Evolutionary conservation across 2,113 vertebrate species (phyloP).

Genomic region (Dromiciops gliroides): DNA sequence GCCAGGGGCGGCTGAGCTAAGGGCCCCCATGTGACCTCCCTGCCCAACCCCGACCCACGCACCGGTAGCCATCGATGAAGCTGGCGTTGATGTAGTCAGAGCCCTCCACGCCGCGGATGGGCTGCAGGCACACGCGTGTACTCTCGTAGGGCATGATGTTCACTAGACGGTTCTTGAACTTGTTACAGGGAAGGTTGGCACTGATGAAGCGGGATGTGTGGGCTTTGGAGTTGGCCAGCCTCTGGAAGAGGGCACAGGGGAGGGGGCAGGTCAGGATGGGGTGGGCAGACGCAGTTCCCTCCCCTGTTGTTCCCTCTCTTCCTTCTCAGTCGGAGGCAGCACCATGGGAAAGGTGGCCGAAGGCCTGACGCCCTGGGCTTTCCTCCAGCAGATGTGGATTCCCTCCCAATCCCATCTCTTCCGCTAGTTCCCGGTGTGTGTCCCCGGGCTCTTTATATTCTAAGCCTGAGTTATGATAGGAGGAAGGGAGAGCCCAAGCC

Average conservation of each 20-base stretch:
- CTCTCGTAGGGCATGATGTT: constrained; percentile 99
- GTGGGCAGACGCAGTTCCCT: no score
- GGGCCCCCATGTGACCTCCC: no score
- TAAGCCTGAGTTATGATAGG: fast-evolving
- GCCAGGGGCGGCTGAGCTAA: no score
- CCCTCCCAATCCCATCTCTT: no score
- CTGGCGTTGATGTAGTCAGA: constrained; percentile 98
- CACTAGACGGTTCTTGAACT: constrained; percentile 98
- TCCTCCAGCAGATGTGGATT: no score
- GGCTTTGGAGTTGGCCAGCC: constrained; percentile 98
- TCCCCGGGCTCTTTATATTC: not conserved
- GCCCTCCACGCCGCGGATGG: constrained; percentile 97
- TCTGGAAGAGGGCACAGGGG: constrained; percentile 80
- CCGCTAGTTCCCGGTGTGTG: no score
- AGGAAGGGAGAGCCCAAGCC: no score
- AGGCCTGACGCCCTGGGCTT: no score
- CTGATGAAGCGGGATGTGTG: constrained; percentile 99
- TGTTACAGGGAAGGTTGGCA: constrained; percentile 99
- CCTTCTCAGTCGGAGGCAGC: not conserved
- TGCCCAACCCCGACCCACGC: fast-evolving
- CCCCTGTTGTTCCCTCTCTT: not conserved
- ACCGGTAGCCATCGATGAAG: constrained; percentile 99
- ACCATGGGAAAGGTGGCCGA: no score
- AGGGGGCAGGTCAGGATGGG: fast-evolving
- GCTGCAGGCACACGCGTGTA: constrained; percentile 96